Evolutionary conservation across 2,113 vertebrate species (phyloP).

Genomic region (Xyliphius kryptos): DNA sequence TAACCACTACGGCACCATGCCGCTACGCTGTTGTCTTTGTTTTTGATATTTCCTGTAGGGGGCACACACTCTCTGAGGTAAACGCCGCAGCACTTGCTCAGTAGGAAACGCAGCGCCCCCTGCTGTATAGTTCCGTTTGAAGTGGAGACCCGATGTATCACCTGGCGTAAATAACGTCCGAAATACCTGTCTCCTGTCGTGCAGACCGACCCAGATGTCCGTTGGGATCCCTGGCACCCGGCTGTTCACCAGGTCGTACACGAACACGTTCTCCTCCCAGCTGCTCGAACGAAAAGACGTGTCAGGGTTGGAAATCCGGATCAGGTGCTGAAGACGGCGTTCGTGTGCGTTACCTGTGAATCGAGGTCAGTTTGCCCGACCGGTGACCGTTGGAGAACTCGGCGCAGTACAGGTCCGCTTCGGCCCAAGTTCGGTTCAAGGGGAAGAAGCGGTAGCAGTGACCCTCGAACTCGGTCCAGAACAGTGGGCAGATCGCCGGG

Average conservation of each 20-base stretch:
- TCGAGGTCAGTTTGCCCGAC: conserved; percentile 71
- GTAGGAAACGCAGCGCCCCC: too few species aligned
- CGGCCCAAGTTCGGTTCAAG: conserved; percentile 71
- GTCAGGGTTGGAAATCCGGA: too few species aligned
- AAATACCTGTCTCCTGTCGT: conserved; percentile 69
- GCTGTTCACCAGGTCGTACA: conserved; percentile 76
- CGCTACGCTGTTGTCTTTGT: too few species aligned
- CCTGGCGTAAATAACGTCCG: neutral
- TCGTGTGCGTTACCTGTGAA: conserved; percentile 70
- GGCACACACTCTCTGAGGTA: too few species aligned
- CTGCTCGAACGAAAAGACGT: conserved; percentile 38
- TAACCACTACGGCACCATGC: too few species aligned
- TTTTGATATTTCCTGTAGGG: too few species aligned
- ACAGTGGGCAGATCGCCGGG: conserved; percentile 66
- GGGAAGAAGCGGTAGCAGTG: conserved; percentile 74
- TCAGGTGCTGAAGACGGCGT: too few species aligned
- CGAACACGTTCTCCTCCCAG: conserved; percentile 77
- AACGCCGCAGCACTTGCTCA: too few species aligned
- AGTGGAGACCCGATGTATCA: too few species aligned
- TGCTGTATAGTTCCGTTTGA: too few species aligned
- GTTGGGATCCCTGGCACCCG: conserved; percentile 71
- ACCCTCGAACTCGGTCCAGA: conserved; percentile 74
- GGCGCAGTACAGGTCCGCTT: conserved; percentile 66
- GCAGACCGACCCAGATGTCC: conserved; percentile 71
- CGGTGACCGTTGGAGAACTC: conserved; percentile 72